Evolutionary conservation across 1,140 invertebrate genomes (phyloP).

Genomic region (Aradophagus sp.): DNA sequence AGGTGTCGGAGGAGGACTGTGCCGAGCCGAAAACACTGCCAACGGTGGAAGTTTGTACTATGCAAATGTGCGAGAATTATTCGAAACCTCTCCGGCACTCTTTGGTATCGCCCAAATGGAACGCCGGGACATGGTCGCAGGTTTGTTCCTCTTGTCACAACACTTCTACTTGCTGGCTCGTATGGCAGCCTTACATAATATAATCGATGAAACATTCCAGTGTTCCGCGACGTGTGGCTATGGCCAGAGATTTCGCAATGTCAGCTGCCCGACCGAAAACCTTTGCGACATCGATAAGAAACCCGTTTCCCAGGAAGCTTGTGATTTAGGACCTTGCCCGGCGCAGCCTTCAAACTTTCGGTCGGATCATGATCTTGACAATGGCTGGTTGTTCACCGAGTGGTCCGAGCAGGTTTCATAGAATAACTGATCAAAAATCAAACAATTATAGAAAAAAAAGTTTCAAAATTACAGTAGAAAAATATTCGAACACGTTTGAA

Average conservation of each 20-base stretch:
- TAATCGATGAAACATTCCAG: conserved; percentile 33
- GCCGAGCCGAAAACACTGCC: conserved; percentile 55
- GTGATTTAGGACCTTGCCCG: conserved; percentile 57
- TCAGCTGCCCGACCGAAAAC: conserved; percentile 54
- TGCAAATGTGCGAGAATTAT: conserved; percentile 58
- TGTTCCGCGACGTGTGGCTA: conserved; percentile 63
- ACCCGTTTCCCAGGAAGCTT: conserved; percentile 58
- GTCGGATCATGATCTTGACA: conserved; percentile 22
- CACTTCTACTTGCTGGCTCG: too few species aligned
- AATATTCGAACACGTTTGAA: too few species aligned
- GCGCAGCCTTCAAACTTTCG: conserved; percentile 23
- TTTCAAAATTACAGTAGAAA: too few species aligned
- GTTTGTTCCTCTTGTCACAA: conserved; percentile 19
- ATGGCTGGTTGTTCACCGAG: conserved; percentile 64
- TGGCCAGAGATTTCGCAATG: conserved; percentile 57
- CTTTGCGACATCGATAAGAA: conserved; percentile 54
- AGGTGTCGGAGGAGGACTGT: conserved; percentile 69
- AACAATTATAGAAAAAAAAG: too few species aligned
- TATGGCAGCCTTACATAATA: background rate
- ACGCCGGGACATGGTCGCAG: conserved; percentile 33
- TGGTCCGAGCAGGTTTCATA: conserved; percentile 63
- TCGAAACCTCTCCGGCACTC: conserved; percentile 14
- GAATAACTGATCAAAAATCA: too few species aligned
- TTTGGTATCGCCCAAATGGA: conserved; percentile 19
- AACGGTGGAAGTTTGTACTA: conserved; percentile 57